Percentiles rank a stretch among this genome's conserved stretches.
Conservation (phyloP, 1,140 invertebrate species). For the Drosophila kikkawai region DNA sequence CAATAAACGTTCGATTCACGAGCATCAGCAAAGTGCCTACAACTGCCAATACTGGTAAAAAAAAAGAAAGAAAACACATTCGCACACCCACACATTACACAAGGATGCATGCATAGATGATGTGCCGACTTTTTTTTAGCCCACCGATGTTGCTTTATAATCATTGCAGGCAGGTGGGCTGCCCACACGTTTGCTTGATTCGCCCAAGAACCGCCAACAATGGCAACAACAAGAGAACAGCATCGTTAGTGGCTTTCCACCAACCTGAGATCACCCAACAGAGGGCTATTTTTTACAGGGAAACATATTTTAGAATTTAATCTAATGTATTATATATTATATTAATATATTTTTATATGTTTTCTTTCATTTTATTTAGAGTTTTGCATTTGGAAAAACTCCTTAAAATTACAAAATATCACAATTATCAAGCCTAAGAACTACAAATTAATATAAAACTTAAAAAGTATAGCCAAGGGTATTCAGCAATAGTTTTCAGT, state of each 20-base stretch:
- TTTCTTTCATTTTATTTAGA: too few species aligned
- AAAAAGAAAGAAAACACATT: slow-evolving; percentile 1
- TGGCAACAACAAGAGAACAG: slow-evolving; percentile 62
- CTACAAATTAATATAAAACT: too few species aligned
- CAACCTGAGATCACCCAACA: slow-evolving; percentile 22
- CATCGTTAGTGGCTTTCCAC: slow-evolving; percentile 68
- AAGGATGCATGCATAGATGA: slow-evolving; percentile 27
- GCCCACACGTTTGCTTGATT: slow-evolving; percentile 1
- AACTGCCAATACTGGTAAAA: slow-evolving; percentile 59
- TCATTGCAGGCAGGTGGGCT: slow-evolving; percentile 52
- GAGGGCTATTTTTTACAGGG: neutral
- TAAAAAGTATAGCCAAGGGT: neutral
- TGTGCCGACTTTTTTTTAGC: slow-evolving; percentile 44
- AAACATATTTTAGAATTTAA: too few species aligned
- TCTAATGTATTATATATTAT: too few species aligned
- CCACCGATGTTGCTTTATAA: slow-evolving; percentile 70
- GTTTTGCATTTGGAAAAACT: too few species aligned
- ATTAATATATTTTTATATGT: too few species aligned
- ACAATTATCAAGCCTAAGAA: too few species aligned
- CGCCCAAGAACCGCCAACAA: slow-evolving; percentile 40
- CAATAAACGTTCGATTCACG: slow-evolving; percentile 81
- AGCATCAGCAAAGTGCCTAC: slow-evolving; percentile 77
- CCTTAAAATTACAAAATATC: too few species aligned
- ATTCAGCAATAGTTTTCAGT: slow-evolving; percentile 9
- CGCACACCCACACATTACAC: slow-evolving; percentile 21